Evolutionary conservation across 1,140 invertebrate species (phyloP), one percentile per base, ranked within the genome.

Genomic region (Heliothis virescens): DNA sequence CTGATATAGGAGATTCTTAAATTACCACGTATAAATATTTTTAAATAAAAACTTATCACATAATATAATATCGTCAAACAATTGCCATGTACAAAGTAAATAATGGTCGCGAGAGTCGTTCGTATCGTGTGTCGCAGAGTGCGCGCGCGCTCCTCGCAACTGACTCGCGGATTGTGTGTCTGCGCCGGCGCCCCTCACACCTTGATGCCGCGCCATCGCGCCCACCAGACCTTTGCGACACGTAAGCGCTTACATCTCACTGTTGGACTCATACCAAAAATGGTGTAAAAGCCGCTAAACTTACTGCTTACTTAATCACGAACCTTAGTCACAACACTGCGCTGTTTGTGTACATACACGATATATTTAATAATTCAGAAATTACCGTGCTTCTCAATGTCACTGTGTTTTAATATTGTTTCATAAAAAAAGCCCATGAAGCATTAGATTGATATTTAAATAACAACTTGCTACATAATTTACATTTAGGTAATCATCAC

Each of bases 51-150:
- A 85, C 80, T 85, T 85, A 88, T 87, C 90, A 93, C 91, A 88
- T 90, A 92, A 88, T 90, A 86, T 85, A 83, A 86, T 78, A 80
- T 79, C 80, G 82, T 90, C 85, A 90, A 91, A 90, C 87, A 82
- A 86, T 91, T 93, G 91, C 92, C 92, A 91, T 91, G 89, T 89
- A 89, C 82, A 80, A 78, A 84, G 81, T 86, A 87, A 85, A 89
- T 85, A 88, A 80, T 82, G 83, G 83, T 93, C 91, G 91, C 93
- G 93, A 90, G 93, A 93, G 91, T 94, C 93, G 93, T 94, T 94
- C 93, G 93, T 94, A 80, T 93, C 91, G 92, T 84, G 73, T 84
- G 86, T 88, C 90, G 87, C 86, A 77, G 77, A 82, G 83, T 87
- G 91, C 91, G 91, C 93, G 92, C 89, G 91, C 92, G 90, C 86